Conservation (phyloP, 2,797 vertebrate genomes). For the Caiman crocodilus region DNA sequence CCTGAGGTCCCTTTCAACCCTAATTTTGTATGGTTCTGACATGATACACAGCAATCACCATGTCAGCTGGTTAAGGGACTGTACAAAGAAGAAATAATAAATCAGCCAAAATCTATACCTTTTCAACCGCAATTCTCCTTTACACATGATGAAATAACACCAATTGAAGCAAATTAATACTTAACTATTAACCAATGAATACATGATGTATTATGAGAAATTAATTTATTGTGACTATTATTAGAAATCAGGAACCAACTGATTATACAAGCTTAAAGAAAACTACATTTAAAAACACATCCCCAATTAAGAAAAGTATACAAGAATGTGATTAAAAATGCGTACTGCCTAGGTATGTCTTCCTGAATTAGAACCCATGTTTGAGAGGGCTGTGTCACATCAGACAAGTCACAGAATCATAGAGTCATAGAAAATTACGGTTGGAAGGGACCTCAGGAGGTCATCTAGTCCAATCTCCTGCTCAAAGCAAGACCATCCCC, state of each 20-base stretch:
- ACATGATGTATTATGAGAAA: background rate
- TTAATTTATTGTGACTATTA: background rate
- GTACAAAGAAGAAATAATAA: too few species aligned
- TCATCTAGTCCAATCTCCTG: too few species aligned
- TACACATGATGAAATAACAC: background rate
- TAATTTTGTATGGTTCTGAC: too few species aligned
- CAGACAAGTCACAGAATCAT: too few species aligned
- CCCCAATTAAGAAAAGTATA: background rate
- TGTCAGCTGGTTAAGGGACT: background rate
- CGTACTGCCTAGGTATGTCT: background rate
- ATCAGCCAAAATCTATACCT: too few species aligned
- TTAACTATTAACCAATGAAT: background rate
- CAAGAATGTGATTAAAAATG: background rate
- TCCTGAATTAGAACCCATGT: background rate
- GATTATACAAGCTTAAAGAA: background rate
- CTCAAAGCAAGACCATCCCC: too few species aligned
- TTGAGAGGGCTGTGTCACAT: background rate
- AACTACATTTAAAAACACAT: conserved; percentile 6
- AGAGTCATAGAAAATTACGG: too few species aligned
- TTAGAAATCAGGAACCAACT: background rate
- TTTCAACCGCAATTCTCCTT: too few species aligned
- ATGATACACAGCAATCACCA: background rate
- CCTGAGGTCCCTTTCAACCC: too few species aligned
- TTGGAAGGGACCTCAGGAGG: too few species aligned
- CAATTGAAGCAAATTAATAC: background rate